These are phyloP conservation scores for Rana temporaria DNA, from an alignment of 2,113 vertebrate genomes.

Conservation along the genomic window DNA sequence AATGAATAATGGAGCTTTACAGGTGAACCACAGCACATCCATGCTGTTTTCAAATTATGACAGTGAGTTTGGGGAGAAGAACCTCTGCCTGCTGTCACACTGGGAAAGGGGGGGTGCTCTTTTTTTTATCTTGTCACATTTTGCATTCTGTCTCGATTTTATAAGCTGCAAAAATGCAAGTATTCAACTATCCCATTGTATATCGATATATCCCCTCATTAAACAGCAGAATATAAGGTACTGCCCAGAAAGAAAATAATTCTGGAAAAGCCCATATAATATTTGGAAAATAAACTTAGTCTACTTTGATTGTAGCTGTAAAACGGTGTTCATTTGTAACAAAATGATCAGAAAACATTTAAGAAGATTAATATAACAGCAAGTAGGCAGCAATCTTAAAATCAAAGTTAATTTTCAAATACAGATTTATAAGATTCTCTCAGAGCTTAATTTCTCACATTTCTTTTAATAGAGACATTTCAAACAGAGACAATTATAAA, in stretches of 20 bases:
- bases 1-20: no score
- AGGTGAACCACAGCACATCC: no score
- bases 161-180: no score
- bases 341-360: slow-evolving; percentile 5
- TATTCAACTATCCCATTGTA: no score
- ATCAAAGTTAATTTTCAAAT: slow-evolving; percentile 21
- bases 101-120: no score
- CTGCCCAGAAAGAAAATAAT: neutral
- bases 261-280: neutral
- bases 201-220: no score
- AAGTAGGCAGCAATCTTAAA: slow-evolving; percentile 8
- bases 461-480: slow-evolving; percentile 15
- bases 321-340: neutral
- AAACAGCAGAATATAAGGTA: no score
- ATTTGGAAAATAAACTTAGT: neutral
- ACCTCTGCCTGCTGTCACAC: no score
- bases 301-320: neutral
- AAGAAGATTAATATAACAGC: slow-evolving; percentile 9
- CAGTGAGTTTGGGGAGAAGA: no score
- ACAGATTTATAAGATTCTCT: slow-evolving; percentile 13
- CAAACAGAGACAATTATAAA: neutral
- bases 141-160: no score
- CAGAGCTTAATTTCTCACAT: slow-evolving; percentile 3
- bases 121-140: no score
- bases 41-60: no score